phyloP scores from a whole-genome alignment of 2,113 vertebrate species.

The Himantopus leucocephalus region DNA sequence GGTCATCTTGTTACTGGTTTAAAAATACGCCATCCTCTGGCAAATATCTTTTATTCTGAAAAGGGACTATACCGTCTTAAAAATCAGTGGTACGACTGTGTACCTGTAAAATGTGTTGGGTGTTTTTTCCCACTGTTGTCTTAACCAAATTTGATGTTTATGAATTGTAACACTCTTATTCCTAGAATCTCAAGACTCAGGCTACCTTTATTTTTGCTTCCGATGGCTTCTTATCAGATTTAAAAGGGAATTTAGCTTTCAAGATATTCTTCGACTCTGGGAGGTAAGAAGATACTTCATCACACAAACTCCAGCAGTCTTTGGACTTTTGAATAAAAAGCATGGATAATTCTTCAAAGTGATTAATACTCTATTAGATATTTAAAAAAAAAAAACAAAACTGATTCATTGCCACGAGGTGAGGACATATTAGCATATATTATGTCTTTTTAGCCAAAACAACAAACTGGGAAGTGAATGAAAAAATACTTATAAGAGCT shows the following conservation, averaged over 20 bases:
- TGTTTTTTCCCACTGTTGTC: not conserved
- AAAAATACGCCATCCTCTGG: not conserved
- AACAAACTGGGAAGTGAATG: not conserved
- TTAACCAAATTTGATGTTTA: not conserved
- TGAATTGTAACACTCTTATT: not conserved
- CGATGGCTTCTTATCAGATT: slow-evolving; percentile 97
- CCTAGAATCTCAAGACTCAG: slow-evolving; percentile 95
- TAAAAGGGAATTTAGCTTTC: slow-evolving; percentile 96
- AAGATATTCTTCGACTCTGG: slow-evolving; percentile 94
- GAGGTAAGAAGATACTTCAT: slow-evolving; percentile 82
- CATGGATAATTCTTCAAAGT: not conserved
- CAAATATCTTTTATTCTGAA: not conserved
- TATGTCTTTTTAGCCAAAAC: not conserved
- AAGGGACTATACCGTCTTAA: not conserved
- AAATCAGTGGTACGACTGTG: not conserved
- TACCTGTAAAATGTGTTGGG: not conserved
- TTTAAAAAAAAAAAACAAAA: not conserved
- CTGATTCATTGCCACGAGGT: not conserved
- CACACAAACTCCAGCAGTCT: not conserved
- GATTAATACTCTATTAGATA: not conserved
- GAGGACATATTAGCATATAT: not conserved
- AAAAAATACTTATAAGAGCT: not conserved
- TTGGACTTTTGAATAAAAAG: not conserved
- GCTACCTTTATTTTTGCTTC: slow-evolving; percentile 98
- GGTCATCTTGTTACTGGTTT: not conserved